Conservation (phyloP, 2,797 vertebrate genomes). For the Vireo griseus region DNA sequence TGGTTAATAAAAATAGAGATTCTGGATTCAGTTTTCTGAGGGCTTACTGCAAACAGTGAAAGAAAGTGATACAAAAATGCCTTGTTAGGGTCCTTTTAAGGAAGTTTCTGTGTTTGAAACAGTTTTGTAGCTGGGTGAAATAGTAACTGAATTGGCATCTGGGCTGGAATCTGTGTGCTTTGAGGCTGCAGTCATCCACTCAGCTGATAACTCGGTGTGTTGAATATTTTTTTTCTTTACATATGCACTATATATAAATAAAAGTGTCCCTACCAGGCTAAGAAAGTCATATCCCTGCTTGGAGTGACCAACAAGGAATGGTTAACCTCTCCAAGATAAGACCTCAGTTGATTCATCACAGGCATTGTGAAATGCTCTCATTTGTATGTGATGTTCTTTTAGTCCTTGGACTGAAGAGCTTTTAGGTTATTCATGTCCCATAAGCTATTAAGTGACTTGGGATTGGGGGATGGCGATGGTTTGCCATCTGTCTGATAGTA, state of each 20-base stretch:
- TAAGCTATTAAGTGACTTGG: not conserved
- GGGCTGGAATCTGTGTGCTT: conserved; percentile 5
- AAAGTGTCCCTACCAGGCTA: not conserved
- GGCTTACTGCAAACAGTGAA: not conserved
- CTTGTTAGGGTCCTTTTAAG: conserved; percentile 23
- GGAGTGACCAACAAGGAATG: not conserved
- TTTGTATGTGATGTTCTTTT: not conserved
- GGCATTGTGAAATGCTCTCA: not conserved
- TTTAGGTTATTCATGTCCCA: not conserved
- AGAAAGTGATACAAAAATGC: not conserved
- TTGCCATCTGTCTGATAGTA: not conserved
- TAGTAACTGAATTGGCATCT: conserved; percentile 26
- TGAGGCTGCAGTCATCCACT: not conserved
- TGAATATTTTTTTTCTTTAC: not conserved
- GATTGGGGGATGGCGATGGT: not conserved
- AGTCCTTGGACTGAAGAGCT: not conserved
- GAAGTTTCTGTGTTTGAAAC: not conserved
- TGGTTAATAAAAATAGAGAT: not conserved
- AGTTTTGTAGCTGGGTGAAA: not conserved
- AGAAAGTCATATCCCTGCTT: not conserved
- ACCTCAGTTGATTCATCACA: not conserved
- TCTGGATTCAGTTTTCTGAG: not conserved
- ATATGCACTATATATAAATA: not conserved
- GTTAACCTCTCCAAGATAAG: not conserved
- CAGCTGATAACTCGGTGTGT: not conserved